phyloP scores from a whole-genome alignment of 2,797 vertebrate species.

The Enteromius radiatus region DNA sequence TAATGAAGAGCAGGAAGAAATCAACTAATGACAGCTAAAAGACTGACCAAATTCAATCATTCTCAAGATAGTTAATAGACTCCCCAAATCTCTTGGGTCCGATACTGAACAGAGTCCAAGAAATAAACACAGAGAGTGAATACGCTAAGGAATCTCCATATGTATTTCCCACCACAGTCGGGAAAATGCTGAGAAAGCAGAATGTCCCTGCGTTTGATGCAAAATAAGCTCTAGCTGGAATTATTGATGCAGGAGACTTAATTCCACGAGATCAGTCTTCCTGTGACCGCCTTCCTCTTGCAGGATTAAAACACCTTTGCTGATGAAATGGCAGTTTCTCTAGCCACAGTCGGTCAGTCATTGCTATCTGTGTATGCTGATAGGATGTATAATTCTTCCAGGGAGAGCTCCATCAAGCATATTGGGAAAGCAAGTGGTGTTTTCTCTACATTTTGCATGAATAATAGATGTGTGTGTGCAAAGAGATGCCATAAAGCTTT shows the following conservation, averaged over 20 bases:
- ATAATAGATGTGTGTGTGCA: constrained; percentile 42
- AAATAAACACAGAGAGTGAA: constrained; percentile 36
- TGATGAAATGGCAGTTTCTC: constrained; percentile 68
- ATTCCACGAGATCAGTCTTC: constrained; percentile 56
- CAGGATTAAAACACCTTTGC: constrained; percentile 60
- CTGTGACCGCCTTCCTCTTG: background rate
- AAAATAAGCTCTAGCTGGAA: constrained; percentile 56
- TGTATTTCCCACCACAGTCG: constrained; percentile 51
- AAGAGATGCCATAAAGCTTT: constrained; percentile 20
- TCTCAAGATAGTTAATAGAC: constrained; percentile 17
- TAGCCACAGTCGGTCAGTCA: constrained; percentile 65
- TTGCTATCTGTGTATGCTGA: constrained; percentile 65
- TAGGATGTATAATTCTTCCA: constrained; percentile 66
- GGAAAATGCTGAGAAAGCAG: constrained; percentile 62
- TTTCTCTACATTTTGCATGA: constrained; percentile 25
- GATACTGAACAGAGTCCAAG: constrained; percentile 46
- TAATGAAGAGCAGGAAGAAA: background rate
- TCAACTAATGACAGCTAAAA: background rate
- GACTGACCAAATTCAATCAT: constrained; percentile 1
- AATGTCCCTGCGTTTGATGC: constrained; percentile 50
- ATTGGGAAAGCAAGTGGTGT: constrained; percentile 62
- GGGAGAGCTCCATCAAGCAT: constrained; percentile 64
- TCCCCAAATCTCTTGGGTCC: background rate
- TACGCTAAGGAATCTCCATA: constrained; percentile 49
- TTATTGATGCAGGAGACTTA: constrained; percentile 64